Percentiles rank a stretch among this genome's conserved stretches.
Conservation (phyloP, 2,888 invertebrate genomes). For the Noctua janthina region DNA sequence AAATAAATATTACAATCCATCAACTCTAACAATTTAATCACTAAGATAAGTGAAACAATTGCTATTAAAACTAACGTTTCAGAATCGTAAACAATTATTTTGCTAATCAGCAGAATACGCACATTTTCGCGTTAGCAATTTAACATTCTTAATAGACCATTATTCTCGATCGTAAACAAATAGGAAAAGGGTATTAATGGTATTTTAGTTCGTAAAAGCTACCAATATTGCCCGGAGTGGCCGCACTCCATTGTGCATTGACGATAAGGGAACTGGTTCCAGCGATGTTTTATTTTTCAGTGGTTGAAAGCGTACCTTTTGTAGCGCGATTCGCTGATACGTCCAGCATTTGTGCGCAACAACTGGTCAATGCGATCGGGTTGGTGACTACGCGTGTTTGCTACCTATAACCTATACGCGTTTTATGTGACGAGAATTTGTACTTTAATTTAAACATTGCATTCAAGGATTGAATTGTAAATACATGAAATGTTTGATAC, state of each 20-base stretch:
- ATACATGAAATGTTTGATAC: conserved; percentile 27
- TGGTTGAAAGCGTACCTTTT: conserved; percentile 70
- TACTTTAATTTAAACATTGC: conserved; percentile 63
- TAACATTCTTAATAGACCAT: conserved; percentile 78
- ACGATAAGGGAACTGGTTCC: conserved; percentile 78
- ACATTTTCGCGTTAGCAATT: conserved; percentile 75
- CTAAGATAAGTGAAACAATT: conserved; percentile 49
- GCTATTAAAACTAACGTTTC: conserved; percentile 35
- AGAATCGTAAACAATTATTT: conserved; percentile 68
- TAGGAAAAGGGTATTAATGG: conserved; percentile 80
- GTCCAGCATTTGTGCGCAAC: conserved; percentile 55
- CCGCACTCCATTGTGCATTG: conserved; percentile 72
- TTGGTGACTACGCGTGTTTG: conserved; percentile 39
- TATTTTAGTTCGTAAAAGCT: conserved; percentile 77
- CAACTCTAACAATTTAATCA: conserved; percentile 46
- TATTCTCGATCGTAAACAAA: conserved; percentile 80
- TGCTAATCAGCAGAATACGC: conserved; percentile 71
- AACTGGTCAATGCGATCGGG: conserved; percentile 63
- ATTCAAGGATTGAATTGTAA: conserved; percentile 44
- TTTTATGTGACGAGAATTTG: conserved; percentile 63
- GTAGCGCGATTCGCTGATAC: conserved; percentile 69
- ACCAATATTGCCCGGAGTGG: conserved; percentile 68
- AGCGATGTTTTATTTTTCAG: conserved; percentile 75
- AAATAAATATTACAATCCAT: conserved; percentile 36
- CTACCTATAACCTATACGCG: conserved; percentile 12